phyloP scores from a whole-genome alignment of 23 tunicate species.

The Ciona savignyi region DNA sequence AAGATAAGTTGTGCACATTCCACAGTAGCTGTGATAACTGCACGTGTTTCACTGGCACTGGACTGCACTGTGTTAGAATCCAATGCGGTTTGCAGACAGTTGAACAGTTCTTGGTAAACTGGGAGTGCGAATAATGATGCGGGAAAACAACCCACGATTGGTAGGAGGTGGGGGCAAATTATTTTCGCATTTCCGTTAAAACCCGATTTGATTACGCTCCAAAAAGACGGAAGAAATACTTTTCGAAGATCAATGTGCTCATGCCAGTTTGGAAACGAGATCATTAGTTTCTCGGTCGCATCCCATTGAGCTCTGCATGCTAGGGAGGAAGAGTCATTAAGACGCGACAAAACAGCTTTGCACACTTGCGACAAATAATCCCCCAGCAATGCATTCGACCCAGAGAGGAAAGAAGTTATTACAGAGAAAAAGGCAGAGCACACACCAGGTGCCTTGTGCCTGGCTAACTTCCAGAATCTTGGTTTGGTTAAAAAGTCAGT shows the following conservation, averaged over 20 bases:
- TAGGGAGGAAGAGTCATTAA: conserved; percentile 39
- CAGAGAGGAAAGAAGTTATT: conserved; percentile 19
- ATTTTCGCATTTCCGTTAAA: conserved; percentile 60
- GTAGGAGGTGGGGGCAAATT: conserved; percentile 25
- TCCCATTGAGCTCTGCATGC: conserved; percentile 40
- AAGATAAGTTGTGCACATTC: conserved; percentile 41
- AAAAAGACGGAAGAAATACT: conserved; percentile 62
- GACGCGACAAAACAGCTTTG: conserved; percentile 39
- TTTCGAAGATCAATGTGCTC: conserved; percentile 55
- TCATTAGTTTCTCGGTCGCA: conserved; percentile 35
- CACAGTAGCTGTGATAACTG: conserved; percentile 23
- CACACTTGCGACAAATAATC: conserved; percentile 13
- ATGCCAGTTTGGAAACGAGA: conserved; percentile 35
- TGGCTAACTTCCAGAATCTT: conserved; percentile 71
- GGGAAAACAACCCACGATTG: conserved; percentile 41
- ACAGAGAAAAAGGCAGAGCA: conserved; percentile 45
- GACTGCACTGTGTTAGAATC: conserved; percentile 4
- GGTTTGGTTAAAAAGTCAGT: conserved; percentile 19
- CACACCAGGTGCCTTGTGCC: conserved; percentile 32
- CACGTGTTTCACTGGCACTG: conserved; percentile 45
- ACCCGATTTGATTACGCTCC: conserved; percentile 34
- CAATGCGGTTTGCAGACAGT: conserved; percentile 15
- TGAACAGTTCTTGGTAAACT: conserved; percentile 45
- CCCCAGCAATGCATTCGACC: conserved; percentile 15
- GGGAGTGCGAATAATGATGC: conserved; percentile 14